Conservation (phyloP, 2,888 invertebrate genomes). For the Cryptocheilus praepositus region DNA sequence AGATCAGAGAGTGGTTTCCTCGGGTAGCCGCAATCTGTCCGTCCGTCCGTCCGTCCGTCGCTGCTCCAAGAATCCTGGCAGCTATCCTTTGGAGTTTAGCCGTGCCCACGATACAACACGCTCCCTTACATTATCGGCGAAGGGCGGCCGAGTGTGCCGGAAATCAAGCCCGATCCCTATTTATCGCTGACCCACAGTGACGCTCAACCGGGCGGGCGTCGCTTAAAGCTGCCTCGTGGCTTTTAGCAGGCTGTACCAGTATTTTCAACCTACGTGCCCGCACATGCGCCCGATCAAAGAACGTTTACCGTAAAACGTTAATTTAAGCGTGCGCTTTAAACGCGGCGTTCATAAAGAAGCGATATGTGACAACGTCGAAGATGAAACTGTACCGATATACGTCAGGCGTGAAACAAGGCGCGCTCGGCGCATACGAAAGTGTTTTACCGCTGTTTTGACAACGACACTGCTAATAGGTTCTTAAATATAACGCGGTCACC, state of each 20-base stretch:
- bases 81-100: slow-evolving; percentile 69
- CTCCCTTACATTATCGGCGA: slow-evolving; percentile 63
- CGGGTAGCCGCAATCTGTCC: slow-evolving; percentile 72
- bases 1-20: slow-evolving; percentile 63
- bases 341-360: too few relatives aligned
- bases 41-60: slow-evolving; percentile 57
- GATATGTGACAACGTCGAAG: not conserved
- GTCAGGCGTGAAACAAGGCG: not conserved
- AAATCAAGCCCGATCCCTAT: slow-evolving; percentile 70
- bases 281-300: too few relatives aligned
- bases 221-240: too few relatives aligned
- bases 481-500: slow-evolving; percentile 28
- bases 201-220: slow-evolving; percentile 48
- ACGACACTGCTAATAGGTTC: slow-evolving; percentile 29
- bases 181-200: slow-evolving; percentile 62
- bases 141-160: slow-evolving; percentile 58
- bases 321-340: too few relatives aligned
- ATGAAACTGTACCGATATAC: not conserved
- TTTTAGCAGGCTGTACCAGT: too few relatives aligned
- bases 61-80: slow-evolving; percentile 62
- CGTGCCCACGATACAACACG: slow-evolving; percentile 59
- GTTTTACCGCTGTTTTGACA: slow-evolving; percentile 16
- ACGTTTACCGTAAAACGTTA: too few relatives aligned
- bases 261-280: too few relatives aligned
- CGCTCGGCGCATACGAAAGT: not conserved